Evolutionary conservation across 2,888 invertebrate species (phyloP).

Genomic region (Thyatira batis): DNA sequence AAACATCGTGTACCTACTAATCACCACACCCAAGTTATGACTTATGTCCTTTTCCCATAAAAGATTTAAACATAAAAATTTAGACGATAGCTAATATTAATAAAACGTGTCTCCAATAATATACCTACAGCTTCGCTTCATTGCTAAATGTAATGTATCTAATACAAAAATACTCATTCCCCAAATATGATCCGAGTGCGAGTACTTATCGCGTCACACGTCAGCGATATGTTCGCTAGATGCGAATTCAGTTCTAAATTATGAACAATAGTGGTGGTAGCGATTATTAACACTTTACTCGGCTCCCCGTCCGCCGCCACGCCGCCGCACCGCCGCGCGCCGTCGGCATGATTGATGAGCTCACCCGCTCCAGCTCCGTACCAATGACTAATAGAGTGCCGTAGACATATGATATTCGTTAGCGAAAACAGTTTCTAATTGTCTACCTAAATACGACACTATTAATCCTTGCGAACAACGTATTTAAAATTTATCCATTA

Average conservation of each 20-base stretch:
- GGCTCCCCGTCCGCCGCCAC: conserved; percentile 33
- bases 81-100: no score
- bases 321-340: conserved; percentile 31
- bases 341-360: conserved; percentile 69
- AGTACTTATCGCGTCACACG: neutral
- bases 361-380: conserved; percentile 27
- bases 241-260: conserved; percentile 48
- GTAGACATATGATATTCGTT: conserved; percentile 66
- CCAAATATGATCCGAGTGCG: neutral
- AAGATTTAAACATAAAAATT: no score
- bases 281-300: conserved; percentile 77
- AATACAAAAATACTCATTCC: neutral
- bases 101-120: neutral
- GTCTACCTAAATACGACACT: conserved; percentile 27
- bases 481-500: neutral
- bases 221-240: conserved; percentile 1
- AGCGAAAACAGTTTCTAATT: conserved; percentile 38
- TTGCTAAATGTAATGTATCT: neutral
- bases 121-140: neutral
- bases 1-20: no score
- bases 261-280: conserved; percentile 63
- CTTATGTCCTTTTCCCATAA: no score
- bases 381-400: conserved; percentile 74
- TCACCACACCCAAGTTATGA: no score
- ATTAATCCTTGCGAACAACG: conserved; percentile 18